Percentiles rank a stretch among this genome's conserved stretches.
Evolutionary conservation across 2,113 vertebrate genomes (phyloP).

Genomic region (Pollachius pollachius): DNA sequence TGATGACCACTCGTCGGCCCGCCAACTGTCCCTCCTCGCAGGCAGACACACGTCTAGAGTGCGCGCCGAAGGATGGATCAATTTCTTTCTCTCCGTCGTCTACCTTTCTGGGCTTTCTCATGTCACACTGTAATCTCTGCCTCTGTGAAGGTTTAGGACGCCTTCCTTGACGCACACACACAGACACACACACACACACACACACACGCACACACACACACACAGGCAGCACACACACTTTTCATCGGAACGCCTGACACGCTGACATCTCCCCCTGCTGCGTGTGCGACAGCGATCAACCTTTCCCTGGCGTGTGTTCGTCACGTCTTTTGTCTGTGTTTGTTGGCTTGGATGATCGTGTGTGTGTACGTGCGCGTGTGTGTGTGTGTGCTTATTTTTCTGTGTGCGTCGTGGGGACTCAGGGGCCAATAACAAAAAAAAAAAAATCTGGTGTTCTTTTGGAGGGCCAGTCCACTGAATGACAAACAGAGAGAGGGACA

Average conservation of each 20-base stretch:
- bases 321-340: constrained; percentile 55
- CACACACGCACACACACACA: too few species aligned
- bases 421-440: too few species aligned
- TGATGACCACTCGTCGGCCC: constrained; percentile 67
- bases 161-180: constrained; percentile 26
- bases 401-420: not conserved
- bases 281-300: constrained; percentile 49
- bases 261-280: constrained; percentile 48
- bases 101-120: constrained; percentile 35
- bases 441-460: not conserved
- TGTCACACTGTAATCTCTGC: constrained; percentile 44
- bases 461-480: not conserved
- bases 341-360: constrained; percentile 39
- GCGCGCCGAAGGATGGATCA: constrained; percentile 60
- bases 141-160: constrained; percentile 30
- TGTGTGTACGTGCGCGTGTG: constrained; percentile 35
- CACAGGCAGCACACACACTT: constrained; percentile 28
- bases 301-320: constrained; percentile 44
- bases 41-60: constrained; percentile 68
- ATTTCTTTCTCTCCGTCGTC: constrained; percentile 57
- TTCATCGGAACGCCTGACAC: constrained; percentile 26
- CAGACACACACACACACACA: constrained; percentile 23
- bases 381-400: constrained; percentile 56
- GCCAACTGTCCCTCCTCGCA: constrained; percentile 57
- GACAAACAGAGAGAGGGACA: too few species aligned